A percentile compares a stretch with the other conserved stretches of the same genome.
phyloP scores from a whole-genome alignment of 2,888 invertebrate species.

The Ormyrus nitidulus region DNA sequence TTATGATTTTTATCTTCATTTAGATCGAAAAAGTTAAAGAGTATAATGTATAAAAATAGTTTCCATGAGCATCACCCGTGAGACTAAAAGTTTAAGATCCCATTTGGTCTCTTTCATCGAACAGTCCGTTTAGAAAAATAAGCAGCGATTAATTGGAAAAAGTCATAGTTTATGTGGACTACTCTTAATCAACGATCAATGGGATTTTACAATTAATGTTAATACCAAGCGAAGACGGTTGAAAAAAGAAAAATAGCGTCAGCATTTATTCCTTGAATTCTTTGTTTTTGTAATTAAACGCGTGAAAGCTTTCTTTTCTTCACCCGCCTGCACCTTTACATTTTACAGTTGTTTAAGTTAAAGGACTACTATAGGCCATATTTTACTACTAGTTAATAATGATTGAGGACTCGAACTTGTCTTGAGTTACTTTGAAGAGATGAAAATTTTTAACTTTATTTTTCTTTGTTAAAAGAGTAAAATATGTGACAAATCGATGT shows the following conservation, averaged over 20 bases:
- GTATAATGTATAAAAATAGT: slow-evolving; percentile 73
- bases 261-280: not conserved
- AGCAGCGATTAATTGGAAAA: slow-evolving; percentile 33
- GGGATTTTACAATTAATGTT: slow-evolving; percentile 35
- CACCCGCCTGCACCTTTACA: slow-evolving; percentile 1
- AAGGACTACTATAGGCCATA: slow-evolving; percentile 51
- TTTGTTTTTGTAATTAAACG: not conserved
- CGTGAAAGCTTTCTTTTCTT: slow-evolving; percentile 14
- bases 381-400: slow-evolving; percentile 44
- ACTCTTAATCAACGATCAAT: slow-evolving; percentile 25
- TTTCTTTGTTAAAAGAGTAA: slow-evolving; percentile 21
- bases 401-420: slow-evolving; percentile 43
- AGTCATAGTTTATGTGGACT: slow-evolving; percentile 26
- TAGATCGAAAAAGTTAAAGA: slow-evolving; percentile 63
- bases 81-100: slow-evolving; percentile 52
- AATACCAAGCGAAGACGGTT: slow-evolving; percentile 12
- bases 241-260: slow-evolving; percentile 10
- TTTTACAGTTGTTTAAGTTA: slow-evolving; percentile 32
- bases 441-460: slow-evolving; percentile 30
- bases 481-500: slow-evolving; percentile 34
- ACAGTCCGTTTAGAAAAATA: slow-evolving; percentile 53
- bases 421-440: slow-evolving; percentile 36
- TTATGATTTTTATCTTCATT: slow-evolving; percentile 48
- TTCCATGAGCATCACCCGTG: slow-evolving; percentile 64
- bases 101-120: slow-evolving; percentile 55